Evolutionary conservation across 2,888 invertebrate genomes (phyloP).

Genomic region (Dione vanillae): DNA sequence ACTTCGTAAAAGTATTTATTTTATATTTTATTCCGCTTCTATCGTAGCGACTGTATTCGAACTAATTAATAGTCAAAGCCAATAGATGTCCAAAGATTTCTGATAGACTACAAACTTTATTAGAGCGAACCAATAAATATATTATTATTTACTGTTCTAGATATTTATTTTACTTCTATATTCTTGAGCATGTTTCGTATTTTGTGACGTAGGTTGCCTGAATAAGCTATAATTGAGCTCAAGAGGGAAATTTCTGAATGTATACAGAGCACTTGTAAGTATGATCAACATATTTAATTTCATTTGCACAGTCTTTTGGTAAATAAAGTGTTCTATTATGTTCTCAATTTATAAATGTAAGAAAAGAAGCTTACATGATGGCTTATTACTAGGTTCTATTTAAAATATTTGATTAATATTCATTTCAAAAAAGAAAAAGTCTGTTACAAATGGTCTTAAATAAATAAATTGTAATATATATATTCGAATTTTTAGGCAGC

Average conservation of each 20-base stretch:
- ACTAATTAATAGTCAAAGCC: constrained; percentile 21
- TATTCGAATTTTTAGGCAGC: too few relatives aligned
- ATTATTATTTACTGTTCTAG: background rate
- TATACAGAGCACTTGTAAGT: background rate
- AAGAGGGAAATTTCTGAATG: background rate
- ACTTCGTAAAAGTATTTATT: constrained; percentile 9
- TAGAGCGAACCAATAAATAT: background rate
- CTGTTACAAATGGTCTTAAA: too few relatives aligned
- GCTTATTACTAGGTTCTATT: too few relatives aligned
- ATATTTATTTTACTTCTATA: background rate
- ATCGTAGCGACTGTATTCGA: constrained; percentile 19
- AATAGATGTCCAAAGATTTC: constrained; percentile 21
- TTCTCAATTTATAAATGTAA: too few relatives aligned
- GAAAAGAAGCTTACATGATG: too few relatives aligned
- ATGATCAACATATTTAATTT: background rate
- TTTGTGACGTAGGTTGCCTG: background rate
- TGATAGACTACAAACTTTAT: constrained; percentile 26
- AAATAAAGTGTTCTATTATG: too few relatives aligned
- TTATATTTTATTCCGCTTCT: constrained; percentile 6
- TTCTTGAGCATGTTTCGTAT: background rate
- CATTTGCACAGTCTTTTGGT: too few relatives aligned
- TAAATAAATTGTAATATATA: too few relatives aligned
- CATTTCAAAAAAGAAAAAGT: too few relatives aligned
- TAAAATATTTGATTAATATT: too few relatives aligned
- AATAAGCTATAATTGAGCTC: too few relatives aligned